Base-by-base conservation (phyloP, 2,113 vertebrate species). In the Bufo gargarizans region DNA sequence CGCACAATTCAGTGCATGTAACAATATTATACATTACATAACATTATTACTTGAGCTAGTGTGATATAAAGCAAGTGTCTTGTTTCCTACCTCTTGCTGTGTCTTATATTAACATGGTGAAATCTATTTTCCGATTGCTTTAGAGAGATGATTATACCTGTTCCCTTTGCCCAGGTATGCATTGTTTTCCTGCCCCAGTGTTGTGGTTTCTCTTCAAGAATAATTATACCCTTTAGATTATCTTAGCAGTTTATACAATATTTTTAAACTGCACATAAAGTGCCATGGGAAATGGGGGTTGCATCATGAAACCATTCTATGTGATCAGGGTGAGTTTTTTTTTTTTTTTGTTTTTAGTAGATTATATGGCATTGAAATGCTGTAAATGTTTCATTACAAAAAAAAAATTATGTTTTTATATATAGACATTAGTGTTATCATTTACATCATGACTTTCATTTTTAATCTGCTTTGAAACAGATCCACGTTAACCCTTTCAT, bases 221-320 rank as follows among this genome's bases (percentile, higher is more conserved):
- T 72, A 72, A 72, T 72, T 72, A 72, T 72, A 72, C 69, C 69
- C 69, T 72, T 45, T 47, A 72, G 33, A 72, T 72, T 72, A 72
- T 72, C 14, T 45, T 72, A 14, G 43, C 7, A 45, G 33, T 14
- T 72, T 72, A 72, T 72, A 12, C 6, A 3, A 43, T 71, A 71
- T 72, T 45, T 72, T 72, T 72, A 72, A 72, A 72, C 43, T 45
- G 69, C 43, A 72, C 69, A 72, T 71, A 43, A 72, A 47, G 20
- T 72, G 13, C 43, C 69, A 16, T 16, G 69, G 69, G 69, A 45
- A 45, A 72, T 72, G 33, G 13, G 12, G 43, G 14, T 17, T 43
- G 69, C 6, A 47, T 72, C 69, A 72, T 47, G 14, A 45, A 72
- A 72, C 45, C 69, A 45, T 72, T 72, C 11, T 72, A 12, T 47